These are phyloP conservation scores for Megaustenia siamemsis DNA, from an alignment of 2,888 invertebrate genomes.

Conservation along the genomic window DNA sequence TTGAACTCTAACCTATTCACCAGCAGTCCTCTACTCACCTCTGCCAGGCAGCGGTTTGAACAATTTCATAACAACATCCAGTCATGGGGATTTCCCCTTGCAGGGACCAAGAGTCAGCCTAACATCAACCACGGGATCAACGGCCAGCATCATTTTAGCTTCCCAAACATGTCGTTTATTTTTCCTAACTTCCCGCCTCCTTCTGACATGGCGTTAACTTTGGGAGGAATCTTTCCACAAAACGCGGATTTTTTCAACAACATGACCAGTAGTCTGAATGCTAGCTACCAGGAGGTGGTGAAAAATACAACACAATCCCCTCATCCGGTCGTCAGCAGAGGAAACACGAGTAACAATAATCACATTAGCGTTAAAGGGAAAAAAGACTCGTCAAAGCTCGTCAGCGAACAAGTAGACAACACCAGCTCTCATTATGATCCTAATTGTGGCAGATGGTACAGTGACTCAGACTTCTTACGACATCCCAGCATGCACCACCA, in stretches of 20 bases:
- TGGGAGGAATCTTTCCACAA: constrained; percentile 16
- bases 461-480: constrained; percentile 31
- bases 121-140: constrained; percentile 1
- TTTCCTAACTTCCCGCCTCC: constrained; percentile 32
- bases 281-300: constrained; percentile 10
- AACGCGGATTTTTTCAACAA: constrained; percentile 33
- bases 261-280: constrained; percentile 46
- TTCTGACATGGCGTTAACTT: constrained; percentile 14
- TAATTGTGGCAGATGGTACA: constrained; percentile 21
- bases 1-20: constrained; percentile 39
- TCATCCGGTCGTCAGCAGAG: background rate
- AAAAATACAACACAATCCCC: background rate
- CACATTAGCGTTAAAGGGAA: background rate
- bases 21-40: constrained; percentile 36
- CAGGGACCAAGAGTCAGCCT: constrained; percentile 30
- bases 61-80: constrained; percentile 29
- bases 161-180: constrained; percentile 33
- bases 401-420: background rate
- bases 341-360: background rate
- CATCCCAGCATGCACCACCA: background rate
- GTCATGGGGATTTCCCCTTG: background rate
- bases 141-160: constrained; percentile 7
- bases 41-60: constrained; percentile 29
- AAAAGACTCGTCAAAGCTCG: background rate
- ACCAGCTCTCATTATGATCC: background rate